These are phyloP conservation scores for Sapajus apella DNA, from an alignment of 2,113 vertebrate genomes.

Conservation along the genomic window DNA sequence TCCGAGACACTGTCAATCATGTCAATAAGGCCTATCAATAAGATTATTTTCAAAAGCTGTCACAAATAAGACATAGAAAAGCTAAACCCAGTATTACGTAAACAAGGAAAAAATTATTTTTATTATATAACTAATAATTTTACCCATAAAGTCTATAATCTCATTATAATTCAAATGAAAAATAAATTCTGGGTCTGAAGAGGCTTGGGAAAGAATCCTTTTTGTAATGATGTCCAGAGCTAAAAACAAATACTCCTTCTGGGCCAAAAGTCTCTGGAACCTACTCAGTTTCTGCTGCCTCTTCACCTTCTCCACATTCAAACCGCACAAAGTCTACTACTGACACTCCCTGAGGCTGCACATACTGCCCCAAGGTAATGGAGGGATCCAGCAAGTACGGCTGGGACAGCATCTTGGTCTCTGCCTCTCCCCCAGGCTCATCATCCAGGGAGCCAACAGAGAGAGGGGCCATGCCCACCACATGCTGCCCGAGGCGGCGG, in stretches of 20 bases:
- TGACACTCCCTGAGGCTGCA: conserved; percentile 85
- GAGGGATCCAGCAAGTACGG: conserved; percentile 89
- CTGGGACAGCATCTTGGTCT: conserved; percentile 92
- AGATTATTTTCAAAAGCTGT: background rate
- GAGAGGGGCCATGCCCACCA: conserved; percentile 91
- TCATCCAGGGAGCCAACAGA: conserved; percentile 90
- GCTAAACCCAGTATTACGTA: background rate
- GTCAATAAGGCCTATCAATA: background rate
- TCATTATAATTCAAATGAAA: conserved; percentile 42
- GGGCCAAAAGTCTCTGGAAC: background rate
- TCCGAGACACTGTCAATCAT: background rate
- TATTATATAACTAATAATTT: conserved; percentile 34
- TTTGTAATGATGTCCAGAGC: background rate
- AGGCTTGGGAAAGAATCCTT: conserved; percentile 19
- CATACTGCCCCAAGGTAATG: conserved; percentile 89
- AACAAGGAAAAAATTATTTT: conserved; percentile 30
- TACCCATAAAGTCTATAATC: background rate
- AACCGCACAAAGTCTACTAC: conserved; percentile 93
- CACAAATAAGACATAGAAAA: background rate
- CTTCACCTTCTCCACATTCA: conserved; percentile 88
- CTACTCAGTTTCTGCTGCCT: conserved; percentile 52
- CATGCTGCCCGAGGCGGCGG: conserved; percentile 90
- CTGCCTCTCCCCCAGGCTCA: conserved; percentile 88
- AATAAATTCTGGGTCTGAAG: conserved; percentile 22
- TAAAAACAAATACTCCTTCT: background rate